Evolutionary conservation across 1,140 invertebrate genomes (phyloP), one percentile per base, ranked within the genome.

Genomic region (Hesperophylax magnus): DNA sequence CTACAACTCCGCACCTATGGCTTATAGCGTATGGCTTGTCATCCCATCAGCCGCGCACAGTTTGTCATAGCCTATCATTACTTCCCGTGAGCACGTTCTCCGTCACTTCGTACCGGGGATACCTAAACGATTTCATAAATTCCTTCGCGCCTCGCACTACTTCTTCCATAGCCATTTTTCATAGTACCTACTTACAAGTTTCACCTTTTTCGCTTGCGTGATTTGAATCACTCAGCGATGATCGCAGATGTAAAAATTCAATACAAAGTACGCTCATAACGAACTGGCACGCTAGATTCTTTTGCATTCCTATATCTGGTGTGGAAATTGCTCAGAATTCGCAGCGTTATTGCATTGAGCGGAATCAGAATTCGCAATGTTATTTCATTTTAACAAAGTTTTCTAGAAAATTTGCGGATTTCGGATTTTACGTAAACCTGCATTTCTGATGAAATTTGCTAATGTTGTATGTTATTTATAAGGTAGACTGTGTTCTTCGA

Each of bases 191-290:
- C 39, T 47, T 79, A 60, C 15, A 75, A 75, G 78, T 79, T 79
- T 79, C 78, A 79, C 78, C 75, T 79, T 75, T 74, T 63, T 74
- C 18, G 31, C 8, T 52, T n/a, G 78, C 78, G 78, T 79, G 78
- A 14, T 61, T 56, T 58, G 56, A 34, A 74, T 75, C 22, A n/a
- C 17, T 72, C 18, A 72, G 34, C 67, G 20, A 71, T 71, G n/a
- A 39, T 8, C 63, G 63, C 22, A 22, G 20, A 61, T 9, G 8
- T 47, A 47, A 47, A 47, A 47, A 47, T 47, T 11, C 17, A 67
- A 67, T 67, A 17, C 63, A 67, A 67, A 31, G 39, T 31, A 39
- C 24, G 58, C 20, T 58, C 20, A 61, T 24, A 22, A 61, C 58
- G 18, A 61, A 17, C 58, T 61, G 24, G 15, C 58, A 61, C 58